A percentile compares a stretch with the other conserved stretches of the same genome.
phyloP scores from a whole-genome alignment of 2,113 vertebrate genomes.

The Microtus ochrogaster region DNA sequence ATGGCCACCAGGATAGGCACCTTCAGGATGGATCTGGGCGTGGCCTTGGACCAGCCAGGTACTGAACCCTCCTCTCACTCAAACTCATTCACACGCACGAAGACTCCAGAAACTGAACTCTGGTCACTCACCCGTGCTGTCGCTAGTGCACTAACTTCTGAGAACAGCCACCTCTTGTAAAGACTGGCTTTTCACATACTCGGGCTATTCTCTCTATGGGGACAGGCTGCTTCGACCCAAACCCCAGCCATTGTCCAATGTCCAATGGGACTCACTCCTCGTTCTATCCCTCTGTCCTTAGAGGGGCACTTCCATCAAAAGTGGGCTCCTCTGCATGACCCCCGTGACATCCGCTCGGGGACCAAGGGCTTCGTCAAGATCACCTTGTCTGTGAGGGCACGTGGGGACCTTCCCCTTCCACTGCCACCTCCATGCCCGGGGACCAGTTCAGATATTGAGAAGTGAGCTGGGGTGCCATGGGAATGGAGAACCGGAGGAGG shows the following conservation, averaged over 20 bases:
- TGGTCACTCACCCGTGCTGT: background rate
- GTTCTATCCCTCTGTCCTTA: conserved; percentile 71
- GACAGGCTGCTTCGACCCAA: background rate
- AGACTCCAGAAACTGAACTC: background rate
- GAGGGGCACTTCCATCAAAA: conserved; percentile 96
- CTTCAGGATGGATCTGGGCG: conserved; percentile 94
- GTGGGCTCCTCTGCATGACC: conserved; percentile 96
- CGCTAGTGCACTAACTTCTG: background rate
- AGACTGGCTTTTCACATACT: background rate
- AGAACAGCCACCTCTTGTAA: background rate
- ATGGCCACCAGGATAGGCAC: conserved; percentile 91
- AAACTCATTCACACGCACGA: background rate
- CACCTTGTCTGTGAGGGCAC: conserved; percentile 90
- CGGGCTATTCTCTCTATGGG: background rate
- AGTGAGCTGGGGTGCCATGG: conserved; percentile 84
- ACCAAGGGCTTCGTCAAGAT: conserved; percentile 96
- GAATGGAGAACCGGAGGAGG: rapidly evolving
- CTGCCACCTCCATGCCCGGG: conserved; percentile 80
- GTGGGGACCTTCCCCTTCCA: conserved; percentile 87
- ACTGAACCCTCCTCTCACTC: background rate
- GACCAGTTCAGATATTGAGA: conserved; percentile 92
- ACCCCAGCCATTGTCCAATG: background rate
- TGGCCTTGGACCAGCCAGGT: conserved; percentile 94
- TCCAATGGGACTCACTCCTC: background rate
- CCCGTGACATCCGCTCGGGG: conserved; percentile 91